phyloP scores from a whole-genome alignment of 1,140 invertebrate genomes.

The Halotydeus destructor region DNA sequence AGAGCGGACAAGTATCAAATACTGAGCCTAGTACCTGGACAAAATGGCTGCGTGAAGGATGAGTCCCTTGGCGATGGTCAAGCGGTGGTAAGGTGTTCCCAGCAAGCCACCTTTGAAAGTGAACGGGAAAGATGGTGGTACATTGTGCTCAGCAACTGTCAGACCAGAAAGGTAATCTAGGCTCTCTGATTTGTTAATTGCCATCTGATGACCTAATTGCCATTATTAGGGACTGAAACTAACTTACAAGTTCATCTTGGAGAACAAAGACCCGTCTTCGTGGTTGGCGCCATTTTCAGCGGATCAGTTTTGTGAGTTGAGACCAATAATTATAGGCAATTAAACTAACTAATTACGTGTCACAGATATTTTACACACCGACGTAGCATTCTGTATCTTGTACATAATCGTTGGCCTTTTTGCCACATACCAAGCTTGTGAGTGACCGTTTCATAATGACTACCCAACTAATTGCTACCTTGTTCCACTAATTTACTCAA shows the following conservation, averaged over 20 bases:
- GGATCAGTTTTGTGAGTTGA: slow-evolving; percentile 68
- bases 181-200: slow-evolving; percentile 16
- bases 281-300: slow-evolving; percentile 73
- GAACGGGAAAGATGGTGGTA: slow-evolving; percentile 54
- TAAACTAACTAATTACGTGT: slow-evolving; percentile 7
- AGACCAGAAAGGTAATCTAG: slow-evolving; percentile 29
- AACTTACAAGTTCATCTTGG: slow-evolving; percentile 48
- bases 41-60: slow-evolving; percentile 25
- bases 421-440: slow-evolving; percentile 22
- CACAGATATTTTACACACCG: slow-evolving; percentile 26
- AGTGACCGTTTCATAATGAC: slow-evolving; percentile 10
- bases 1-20: slow-evolving; percentile 43
- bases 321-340: background rate
- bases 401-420: slow-evolving; percentile 21
- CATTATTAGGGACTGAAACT: slow-evolving; percentile 37
- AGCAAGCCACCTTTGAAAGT: slow-evolving; percentile 38
- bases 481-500: too few relatives aligned
- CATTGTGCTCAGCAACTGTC: slow-evolving; percentile 46
- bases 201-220: slow-evolving; percentile 2
- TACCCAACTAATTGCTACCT: background rate
- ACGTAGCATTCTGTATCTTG: slow-evolving; percentile 24
- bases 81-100: too few relatives aligned
- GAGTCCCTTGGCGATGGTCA: slow-evolving; percentile 14
- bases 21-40: too few relatives aligned
- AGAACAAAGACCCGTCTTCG: slow-evolving; percentile 51